These are phyloP conservation scores for Gymnobelideus leadbeateri DNA, from an alignment of 2,113 vertebrate species.

Conservation along the genomic window DNA sequence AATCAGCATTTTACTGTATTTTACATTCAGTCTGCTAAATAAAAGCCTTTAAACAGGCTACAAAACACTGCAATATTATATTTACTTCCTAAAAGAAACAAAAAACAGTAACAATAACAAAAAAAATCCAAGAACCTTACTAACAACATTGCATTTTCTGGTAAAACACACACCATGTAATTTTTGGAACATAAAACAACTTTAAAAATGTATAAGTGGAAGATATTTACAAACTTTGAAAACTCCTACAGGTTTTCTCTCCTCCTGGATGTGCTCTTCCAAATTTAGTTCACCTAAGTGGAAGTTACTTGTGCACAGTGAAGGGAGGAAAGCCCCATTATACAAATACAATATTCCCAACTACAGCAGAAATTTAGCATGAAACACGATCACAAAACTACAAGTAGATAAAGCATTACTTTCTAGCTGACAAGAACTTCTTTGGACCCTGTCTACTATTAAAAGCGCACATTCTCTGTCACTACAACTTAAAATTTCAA, in stretches of 20 bases:
- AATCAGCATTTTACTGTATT: conserved; percentile 78
- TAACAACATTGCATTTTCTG: conserved; percentile 82
- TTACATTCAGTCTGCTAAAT: conserved; percentile 85
- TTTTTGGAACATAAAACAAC: conserved; percentile 81
- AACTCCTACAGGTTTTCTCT: conserved; percentile 61
- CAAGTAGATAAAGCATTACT: conserved; percentile 55
- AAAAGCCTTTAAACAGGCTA: conserved; percentile 88
- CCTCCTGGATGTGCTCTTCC: conserved; percentile 54
- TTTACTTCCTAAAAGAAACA: conserved; percentile 84
- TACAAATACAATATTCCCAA: conserved; percentile 65
- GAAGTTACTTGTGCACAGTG: background rate
- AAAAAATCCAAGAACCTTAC: conserved; percentile 74
- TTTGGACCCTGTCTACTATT: conserved; percentile 57
- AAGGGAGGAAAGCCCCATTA: conserved; percentile 58
- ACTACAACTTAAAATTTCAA: conserved; percentile 78
- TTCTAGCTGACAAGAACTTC: conserved; percentile 10
- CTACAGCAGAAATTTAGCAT: conserved; percentile 62
- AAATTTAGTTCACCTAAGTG: conserved; percentile 42
- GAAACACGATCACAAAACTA: conserved; percentile 72
- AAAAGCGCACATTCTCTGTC: conserved; percentile 78
- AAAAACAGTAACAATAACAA: background rate
- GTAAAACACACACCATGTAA: conserved; percentile 78
- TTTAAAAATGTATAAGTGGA: conserved; percentile 79
- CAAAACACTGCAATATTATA: conserved; percentile 87
- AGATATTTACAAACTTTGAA: conserved; percentile 82